Evolutionary conservation across 2,797 vertebrate genomes (phyloP), one percentile per base, ranked within the genome.

Genomic region (Cyprinella venusta): DNA sequence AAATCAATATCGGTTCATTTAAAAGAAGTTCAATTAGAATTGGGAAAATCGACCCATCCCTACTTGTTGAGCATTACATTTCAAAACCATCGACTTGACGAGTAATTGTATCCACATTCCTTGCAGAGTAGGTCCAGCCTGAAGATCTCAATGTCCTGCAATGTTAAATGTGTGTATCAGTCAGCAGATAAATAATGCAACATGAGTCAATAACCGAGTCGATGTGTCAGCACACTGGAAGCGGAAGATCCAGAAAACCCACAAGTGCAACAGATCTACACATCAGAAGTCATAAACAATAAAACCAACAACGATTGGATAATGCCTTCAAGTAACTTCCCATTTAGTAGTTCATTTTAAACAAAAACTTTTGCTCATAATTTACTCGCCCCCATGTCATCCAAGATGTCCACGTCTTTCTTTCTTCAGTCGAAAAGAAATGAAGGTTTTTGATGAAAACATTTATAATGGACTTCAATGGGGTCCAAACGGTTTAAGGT

Each of bases 111-210:
- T 70, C 40, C 40, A 48, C 4, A 1, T 8, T 5, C n/a, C 68
- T 48, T 48, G 5, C 16, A 70, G 40, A 26, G 13, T 2, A 5
- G 15, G 7, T 45, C 40, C 24, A 40, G 40, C 24, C 16, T 30
- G n/a, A 48, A 71, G 69, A 71, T 48, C 69, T 71, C 42, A 50
- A 30, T 30, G 42, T 30, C 42, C 26, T 18, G 68, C 13, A 45
- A 24, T 70, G n/a, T 26, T 69, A 7, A 69, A 42, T 69, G n/a
- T 70, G 68, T 45, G 13, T 69, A 16, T 69, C 16, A 50, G 69
- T 71, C 15, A 71, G 48, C 42, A 50, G 24, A 71, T 71, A 50
- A 71, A 71, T 71, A 71, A 71, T 30, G 45, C 24, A 71, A 71
- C 69, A 30, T 12, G 5, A 71, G 24, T 71, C 42, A 50, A 50